phyloP scores from a whole-genome alignment of 1,140 invertebrate species.

The Euschistus heros region DNA sequence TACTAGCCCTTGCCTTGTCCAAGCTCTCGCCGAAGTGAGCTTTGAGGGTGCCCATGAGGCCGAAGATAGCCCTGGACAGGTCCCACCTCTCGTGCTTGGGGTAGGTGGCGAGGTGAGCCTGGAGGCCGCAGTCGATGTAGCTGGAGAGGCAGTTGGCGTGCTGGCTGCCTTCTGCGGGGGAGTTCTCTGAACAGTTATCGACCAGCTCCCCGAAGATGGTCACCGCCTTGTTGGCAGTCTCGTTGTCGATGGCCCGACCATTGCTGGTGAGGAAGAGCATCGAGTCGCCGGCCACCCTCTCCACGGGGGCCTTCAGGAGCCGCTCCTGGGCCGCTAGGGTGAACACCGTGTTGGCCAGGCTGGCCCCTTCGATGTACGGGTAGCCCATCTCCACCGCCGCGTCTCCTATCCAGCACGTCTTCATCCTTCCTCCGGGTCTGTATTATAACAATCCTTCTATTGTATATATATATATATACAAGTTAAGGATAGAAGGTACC shows the following conservation, averaged over 20 bases:
- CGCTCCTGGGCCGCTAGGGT: slow-evolving; percentile 53
- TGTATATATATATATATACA: too few relatives aligned
- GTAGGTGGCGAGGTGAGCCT: slow-evolving; percentile 53
- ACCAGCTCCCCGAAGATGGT: slow-evolving; percentile 51
- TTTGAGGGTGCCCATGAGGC: slow-evolving; percentile 46
- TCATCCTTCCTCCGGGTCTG: slow-evolving; percentile 58
- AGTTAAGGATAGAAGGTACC: too few relatives aligned
- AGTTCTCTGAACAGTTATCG: slow-evolving; percentile 39
- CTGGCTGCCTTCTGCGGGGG: slow-evolving; percentile 32
- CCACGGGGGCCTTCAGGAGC: slow-evolving; percentile 41
- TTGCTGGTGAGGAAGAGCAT: slow-evolving; percentile 23
- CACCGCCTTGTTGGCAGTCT: slow-evolving; percentile 35
- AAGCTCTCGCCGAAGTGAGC: slow-evolving; percentile 50
- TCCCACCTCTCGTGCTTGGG: slow-evolving; percentile 51
- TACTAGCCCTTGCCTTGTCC: slow-evolving; percentile 37
- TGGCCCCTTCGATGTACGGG: slow-evolving; percentile 51
- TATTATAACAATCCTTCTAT: too few relatives aligned
- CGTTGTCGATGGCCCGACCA: slow-evolving; percentile 16
- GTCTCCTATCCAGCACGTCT: slow-evolving; percentile 61
- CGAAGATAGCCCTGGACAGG: slow-evolving; percentile 51
- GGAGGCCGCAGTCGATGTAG: slow-evolving; percentile 50
- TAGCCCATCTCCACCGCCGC: slow-evolving; percentile 61
- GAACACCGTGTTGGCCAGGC: slow-evolving; percentile 52
- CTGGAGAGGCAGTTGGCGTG: slow-evolving; percentile 46
- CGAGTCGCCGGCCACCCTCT: slow-evolving; percentile 36